phyloP scores from a whole-genome alignment of 1,140 invertebrate species.

The Hesperophylax magnus region DNA sequence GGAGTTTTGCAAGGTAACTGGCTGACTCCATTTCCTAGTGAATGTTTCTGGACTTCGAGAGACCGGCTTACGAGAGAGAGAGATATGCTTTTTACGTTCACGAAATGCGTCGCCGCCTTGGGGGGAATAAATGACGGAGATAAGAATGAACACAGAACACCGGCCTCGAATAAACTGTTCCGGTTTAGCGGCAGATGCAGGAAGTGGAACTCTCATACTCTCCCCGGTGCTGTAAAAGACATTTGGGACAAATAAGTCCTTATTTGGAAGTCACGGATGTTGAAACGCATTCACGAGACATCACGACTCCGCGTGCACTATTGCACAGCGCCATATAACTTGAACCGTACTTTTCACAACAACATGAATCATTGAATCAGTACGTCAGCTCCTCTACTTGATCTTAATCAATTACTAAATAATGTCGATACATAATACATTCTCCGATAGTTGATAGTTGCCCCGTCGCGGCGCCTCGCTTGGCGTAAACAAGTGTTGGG shows the following conservation, averaged over 20 bases:
- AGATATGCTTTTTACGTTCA: background rate
- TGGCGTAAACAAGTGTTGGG: conserved; percentile 28
- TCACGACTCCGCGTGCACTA: background rate
- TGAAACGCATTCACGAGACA: conserved; percentile 11
- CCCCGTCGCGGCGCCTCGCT: background rate
- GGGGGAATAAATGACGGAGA: conserved; percentile 10
- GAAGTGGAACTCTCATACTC: conserved; percentile 10
- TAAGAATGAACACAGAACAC: conserved; percentile 20
- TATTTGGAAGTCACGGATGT: conserved; percentile 1
- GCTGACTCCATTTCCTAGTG: conserved; percentile 1
- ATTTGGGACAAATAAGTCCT: conserved; percentile 32
- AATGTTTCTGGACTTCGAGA: conserved; percentile 2
- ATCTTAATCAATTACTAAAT: no score
- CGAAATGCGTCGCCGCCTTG: conserved; percentile 1
- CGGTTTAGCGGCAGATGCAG: conserved; percentile 36
- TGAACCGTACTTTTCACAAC: background rate
- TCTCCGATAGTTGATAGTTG: background rate
- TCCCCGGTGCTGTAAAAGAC: background rate
- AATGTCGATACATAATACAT: background rate
- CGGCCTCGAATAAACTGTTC: background rate
- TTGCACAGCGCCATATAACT: background rate
- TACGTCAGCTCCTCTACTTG: background rate
- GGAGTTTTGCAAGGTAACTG: conserved; percentile 11
- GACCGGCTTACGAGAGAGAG: background rate
- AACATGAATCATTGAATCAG: background rate